Base-by-base conservation (phyloP, 2,888 invertebrate genomes). In the Caradrina clavipalpis region DNA sequence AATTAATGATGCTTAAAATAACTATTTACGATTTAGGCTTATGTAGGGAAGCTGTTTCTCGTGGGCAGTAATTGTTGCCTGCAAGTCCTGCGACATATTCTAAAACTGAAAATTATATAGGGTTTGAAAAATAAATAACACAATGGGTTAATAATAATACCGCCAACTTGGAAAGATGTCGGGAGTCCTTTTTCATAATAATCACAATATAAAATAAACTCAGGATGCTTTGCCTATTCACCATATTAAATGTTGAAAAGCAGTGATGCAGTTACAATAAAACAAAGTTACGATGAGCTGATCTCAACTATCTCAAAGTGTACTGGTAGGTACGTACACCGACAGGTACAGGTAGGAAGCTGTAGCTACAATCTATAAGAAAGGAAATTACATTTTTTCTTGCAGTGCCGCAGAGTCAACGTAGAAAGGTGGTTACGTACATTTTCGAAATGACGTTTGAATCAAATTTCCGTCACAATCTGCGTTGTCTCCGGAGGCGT, bases 371-470 rank as follows among this genome's bases (percentile, higher is more conserved):
- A 39, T 39, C 13, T 19, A 49, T 31, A 53, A 62, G 70, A 74
- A 80, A 91, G 92, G 92, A 93, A 93, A 93, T 94, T 88, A 90
- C 88, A 69, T 89, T 91, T 92, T 92, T 93, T 91, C 87, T 86
- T 87, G 86, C 78, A 80, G 76, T 80, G 86, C 76, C 57, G 66
- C 35, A 35, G 35, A 35, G 35, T 35, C 35, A 35, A n/a, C 49
- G 68, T 68, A 58, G 50, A 39, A 56, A 35, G 86, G 87, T 85
- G 89, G 89, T 90, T 92, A 45, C 17, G 6, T 45, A 90, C 91
- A 90, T 90, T 93, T n/a, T 90, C 88, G 90, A 91, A 95, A 94
- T 93, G 92, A 92, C 92, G 86, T 95, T 94, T 89, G 89, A 93
- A 94, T 94, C 93, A 93, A 95, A 95, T 95, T 95, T 95, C 95